Conservation (phyloP, 1,140 invertebrate genomes). For the Ceratosolen fusciceps region DNA sequence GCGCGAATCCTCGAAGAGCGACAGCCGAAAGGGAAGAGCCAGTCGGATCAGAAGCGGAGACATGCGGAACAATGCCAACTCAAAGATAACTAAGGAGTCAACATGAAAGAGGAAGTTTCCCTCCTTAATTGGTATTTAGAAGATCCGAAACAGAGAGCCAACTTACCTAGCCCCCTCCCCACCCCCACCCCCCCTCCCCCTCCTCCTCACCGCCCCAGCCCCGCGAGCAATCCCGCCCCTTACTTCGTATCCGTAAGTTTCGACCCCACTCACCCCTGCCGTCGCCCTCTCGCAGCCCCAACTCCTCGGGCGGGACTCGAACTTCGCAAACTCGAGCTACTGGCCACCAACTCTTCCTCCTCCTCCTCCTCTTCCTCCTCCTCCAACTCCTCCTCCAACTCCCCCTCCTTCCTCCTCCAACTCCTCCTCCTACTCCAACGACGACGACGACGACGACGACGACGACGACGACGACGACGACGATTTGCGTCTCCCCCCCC, state of each 20-base stretch:
- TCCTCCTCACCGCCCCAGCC: conserved; percentile 23
- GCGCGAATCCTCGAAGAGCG: conserved; percentile 29
- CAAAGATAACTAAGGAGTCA: conserved; percentile 69
- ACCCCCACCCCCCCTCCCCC: conserved; percentile 18
- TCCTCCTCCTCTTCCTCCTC: neutral
- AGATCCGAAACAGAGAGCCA: conserved; percentile 64
- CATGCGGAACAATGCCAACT: conserved; percentile 69
- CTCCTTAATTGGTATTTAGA: conserved; percentile 71
- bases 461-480: neutral
- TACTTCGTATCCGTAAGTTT: too few species aligned
- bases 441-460: neutral
- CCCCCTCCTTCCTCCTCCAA: conserved; percentile 56
- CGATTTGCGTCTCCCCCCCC: neutral
- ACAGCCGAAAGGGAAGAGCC: conserved; percentile 7
- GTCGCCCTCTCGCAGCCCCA: conserved; percentile 26
- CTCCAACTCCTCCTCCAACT: conserved; percentile 29
- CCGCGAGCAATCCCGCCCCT: too few species aligned
- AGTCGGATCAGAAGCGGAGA: conserved; percentile 51
- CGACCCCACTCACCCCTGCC: conserved; percentile 11
- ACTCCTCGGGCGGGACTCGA: conserved; percentile 47
- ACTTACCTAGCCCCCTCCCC: too few species aligned
- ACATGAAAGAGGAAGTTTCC: conserved; percentile 71
- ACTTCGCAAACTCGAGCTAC: neutral
- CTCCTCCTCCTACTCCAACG: too few species aligned
- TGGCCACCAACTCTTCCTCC: neutral